These are phyloP conservation scores for Nettapus auritus DNA, from an alignment of 2,113 vertebrate species.

Conservation along the genomic window DNA sequence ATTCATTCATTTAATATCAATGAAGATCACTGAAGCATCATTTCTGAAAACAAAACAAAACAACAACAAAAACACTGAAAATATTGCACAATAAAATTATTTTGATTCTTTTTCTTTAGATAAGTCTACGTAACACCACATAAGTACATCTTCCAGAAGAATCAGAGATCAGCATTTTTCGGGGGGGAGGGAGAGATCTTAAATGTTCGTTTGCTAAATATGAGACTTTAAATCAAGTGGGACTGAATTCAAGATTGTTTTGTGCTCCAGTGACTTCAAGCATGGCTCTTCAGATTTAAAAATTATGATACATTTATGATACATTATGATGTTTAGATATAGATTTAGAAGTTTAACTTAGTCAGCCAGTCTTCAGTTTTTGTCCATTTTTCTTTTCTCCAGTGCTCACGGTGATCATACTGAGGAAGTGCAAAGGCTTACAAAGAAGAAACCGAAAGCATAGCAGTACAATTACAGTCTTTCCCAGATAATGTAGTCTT, in stretches of 20 bases:
- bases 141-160: neutral
- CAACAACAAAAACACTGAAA: neutral
- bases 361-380: neutral
- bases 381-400: neutral
- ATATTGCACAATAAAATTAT: neutral
- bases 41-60: neutral
- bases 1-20: neutral
- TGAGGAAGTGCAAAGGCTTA: neutral
- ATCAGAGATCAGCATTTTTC: neutral
- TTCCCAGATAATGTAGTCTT: neutral
- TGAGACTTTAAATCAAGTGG: neutral
- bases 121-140: neutral
- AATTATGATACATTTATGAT: neutral
- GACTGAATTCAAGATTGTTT: neutral
- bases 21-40: neutral
- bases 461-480: neutral
- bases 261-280: neutral
- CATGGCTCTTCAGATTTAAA: neutral
- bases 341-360: neutral
- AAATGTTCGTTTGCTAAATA: neutral
- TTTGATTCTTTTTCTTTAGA: neutral
- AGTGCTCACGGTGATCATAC: neutral
- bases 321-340: neutral
- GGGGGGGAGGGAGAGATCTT: neutral
- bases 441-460: neutral